Base-by-base conservation (phyloP, 2,888 invertebrate species). In the Caenorhabditis panamensis region DNA sequence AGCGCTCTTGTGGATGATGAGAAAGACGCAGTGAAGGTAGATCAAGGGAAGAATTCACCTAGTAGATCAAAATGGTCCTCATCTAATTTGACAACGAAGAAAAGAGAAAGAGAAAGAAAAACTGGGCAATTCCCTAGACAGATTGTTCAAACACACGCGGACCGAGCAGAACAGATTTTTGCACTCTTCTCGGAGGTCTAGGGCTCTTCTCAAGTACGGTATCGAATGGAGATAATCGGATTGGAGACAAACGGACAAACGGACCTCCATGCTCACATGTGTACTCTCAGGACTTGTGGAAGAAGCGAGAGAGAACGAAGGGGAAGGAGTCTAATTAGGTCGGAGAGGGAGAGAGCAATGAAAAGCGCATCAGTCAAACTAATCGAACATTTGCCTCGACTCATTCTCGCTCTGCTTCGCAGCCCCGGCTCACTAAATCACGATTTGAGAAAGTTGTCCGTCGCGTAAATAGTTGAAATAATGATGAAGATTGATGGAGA, bases 401-500 rank as follows among this genome's bases (percentile, higher is more conserved):
- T 61, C 61, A 61, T 49, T 28, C 64, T 64, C 64, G 26, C 56
- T 49, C 22, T 37, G n/a, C 36, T 54, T 36, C 53, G 26, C 20
- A 20, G 8, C 20, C 28, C 36, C 18, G 54, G 64, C 72, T 72
- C 72, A 72, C 79, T 73, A 79, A 79, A 79, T 72, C 79, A 73
- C 79, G 59, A 72, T 63, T 53, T 61, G 59, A 63, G 63, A 67
- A 67, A 62, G 62, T 61, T 72, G 67, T 62, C 66, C 47, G 59
- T 61, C 47, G 64, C 77, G 69, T 69, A 77, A 77, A 77, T 63
- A 69, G 69, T 69, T 66, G 71, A 71, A 79, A 79, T 79, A 72
- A 79, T 79, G 79, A 79, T 79, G 79, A 79, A 79, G 79, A 79
- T 79, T 79, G 79, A 79, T 79, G 66, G 63, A 63, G 62, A n/a